Percentiles rank a stretch among this genome's conserved stretches.
Conservation (phyloP, 2,888 invertebrate species). For the Drosophila mimetica region DNA sequence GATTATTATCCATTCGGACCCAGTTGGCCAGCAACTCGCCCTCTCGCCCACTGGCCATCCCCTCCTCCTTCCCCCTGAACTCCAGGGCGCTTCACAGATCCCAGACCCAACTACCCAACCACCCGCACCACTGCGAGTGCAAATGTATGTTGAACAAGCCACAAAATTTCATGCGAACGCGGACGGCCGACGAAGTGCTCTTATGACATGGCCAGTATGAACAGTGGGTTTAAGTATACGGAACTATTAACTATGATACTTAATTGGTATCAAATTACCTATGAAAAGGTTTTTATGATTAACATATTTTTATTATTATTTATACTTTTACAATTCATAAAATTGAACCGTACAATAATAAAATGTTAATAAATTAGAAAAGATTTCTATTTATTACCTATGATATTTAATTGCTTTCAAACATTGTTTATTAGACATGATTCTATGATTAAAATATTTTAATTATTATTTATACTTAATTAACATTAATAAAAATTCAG, state of each 20-base stretch:
- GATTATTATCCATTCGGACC: conserved; percentile 65
- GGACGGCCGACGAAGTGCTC: conserved; percentile 43
- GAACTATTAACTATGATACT: not conserved
- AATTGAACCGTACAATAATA: no score
- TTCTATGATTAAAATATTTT: no score
- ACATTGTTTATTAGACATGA: no score
- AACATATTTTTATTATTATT: no score
- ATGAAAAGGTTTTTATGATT: no score
- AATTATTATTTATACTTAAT: no score
- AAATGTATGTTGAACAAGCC: conserved; percentile 72
- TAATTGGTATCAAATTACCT: no score
- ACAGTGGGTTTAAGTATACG: conserved; percentile 21
- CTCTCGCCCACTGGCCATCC: not conserved
- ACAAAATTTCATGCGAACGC: conserved; percentile 69
- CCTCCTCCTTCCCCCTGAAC: not conserved
- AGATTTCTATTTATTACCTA: no score
- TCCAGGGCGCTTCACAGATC: not conserved
- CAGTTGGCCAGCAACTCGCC: conserved; percentile 19
- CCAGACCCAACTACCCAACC: conserved; percentile 10
- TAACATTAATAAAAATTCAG: no score
- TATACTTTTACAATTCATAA: no score
- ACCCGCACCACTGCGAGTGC: conserved; percentile 39
- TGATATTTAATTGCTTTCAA: no score
- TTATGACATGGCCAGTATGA: conserved; percentile 50
- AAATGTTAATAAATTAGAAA: no score